Conservation (phyloP, 2,797 vertebrate species). For the Chiroxiphia lanceolata region DNA sequence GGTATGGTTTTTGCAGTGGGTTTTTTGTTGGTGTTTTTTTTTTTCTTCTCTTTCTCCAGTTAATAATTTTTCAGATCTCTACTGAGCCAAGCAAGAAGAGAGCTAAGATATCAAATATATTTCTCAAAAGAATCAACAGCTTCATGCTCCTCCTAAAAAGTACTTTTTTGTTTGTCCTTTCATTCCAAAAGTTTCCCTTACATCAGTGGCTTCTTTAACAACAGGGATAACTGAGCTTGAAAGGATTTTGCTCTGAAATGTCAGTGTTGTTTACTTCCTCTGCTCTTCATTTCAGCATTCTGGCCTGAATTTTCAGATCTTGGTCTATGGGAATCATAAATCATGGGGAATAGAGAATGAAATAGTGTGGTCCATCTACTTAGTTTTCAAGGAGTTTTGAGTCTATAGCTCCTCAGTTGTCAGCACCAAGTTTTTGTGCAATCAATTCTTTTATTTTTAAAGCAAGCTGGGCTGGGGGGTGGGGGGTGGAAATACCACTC, state of each 20-base stretch:
- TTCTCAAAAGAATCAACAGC: constrained; percentile 1
- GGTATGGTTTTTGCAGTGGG: background rate
- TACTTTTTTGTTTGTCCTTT: background rate
- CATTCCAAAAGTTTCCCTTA: background rate
- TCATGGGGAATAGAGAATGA: constrained; percentile 2
- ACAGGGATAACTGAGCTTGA: constrained; percentile 14
- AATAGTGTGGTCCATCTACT: background rate
- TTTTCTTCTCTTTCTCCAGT: background rate
- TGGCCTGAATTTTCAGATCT: constrained; percentile 12
- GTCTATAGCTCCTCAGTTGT: background rate
- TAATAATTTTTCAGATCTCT: background rate
- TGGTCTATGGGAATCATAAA: constrained; percentile 21
- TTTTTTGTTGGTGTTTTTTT: fast-evolving
- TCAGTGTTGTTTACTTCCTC: constrained; percentile 9
- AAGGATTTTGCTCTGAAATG: constrained; percentile 26
- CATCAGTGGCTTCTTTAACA: constrained; percentile 12
- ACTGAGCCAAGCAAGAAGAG: background rate
- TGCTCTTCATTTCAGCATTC: constrained; percentile 32
- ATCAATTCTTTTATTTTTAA: background rate
- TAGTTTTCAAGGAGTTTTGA: constrained; percentile 6
- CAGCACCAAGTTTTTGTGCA: background rate
- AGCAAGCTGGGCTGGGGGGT: background rate
- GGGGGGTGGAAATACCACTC: too few species aligned
- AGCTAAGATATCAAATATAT: background rate
- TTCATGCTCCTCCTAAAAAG: background rate